phyloP scores from a whole-genome alignment of 1,140 invertebrate genomes.

The Ctenoplectra terminalis region DNA sequence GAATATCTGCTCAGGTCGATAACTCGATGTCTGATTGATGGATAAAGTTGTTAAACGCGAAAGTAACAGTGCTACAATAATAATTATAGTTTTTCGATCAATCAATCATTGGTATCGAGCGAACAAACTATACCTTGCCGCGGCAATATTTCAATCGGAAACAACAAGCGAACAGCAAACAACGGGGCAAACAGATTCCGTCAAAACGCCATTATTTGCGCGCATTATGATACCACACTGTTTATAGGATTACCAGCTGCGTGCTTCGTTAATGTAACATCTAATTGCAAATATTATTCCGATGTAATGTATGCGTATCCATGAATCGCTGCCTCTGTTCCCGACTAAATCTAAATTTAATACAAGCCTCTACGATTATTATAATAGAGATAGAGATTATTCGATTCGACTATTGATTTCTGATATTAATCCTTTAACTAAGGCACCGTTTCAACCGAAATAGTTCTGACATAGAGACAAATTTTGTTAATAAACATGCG shows the following conservation, averaged over 20 bases:
- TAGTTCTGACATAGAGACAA: too few species aligned
- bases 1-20: too few species aligned
- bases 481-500: too few species aligned
- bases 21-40: background rate
- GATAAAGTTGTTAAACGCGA: background rate
- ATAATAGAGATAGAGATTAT: too few species aligned
- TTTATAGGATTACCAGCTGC: background rate
- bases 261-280: background rate
- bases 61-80: background rate
- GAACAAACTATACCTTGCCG: background rate
- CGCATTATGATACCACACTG: background rate
- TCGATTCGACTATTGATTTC: too few species aligned
- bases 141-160: background rate
- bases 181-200: background rate
- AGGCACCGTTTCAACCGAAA: too few species aligned
- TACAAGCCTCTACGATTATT: background rate
- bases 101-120: too few species aligned
- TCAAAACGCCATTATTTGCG: slow-evolving; percentile 5
- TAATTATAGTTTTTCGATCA: background rate
- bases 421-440: too few species aligned
- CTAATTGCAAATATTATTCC: background rate
- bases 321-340: background rate
- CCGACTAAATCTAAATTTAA: background rate
- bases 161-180: background rate
- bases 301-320: background rate